A percentile compares a stretch with the other conserved stretches of the same genome.
phyloP scores from a whole-genome alignment of 2,888 invertebrate species.

The Volucella inflata region DNA sequence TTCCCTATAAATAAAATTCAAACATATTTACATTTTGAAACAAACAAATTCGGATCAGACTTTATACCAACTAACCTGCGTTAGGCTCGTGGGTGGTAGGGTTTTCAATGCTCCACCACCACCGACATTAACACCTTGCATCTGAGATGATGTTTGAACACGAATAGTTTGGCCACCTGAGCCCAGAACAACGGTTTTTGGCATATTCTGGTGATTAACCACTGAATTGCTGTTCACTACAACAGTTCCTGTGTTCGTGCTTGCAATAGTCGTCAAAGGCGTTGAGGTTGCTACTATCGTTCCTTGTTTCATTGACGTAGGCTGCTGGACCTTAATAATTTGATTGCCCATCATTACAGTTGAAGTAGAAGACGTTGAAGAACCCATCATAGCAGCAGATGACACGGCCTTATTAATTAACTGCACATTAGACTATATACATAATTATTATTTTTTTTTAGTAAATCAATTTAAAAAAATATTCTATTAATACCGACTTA shows the following conservation, averaged over 20 bases:
- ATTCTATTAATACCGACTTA: slow-evolving; percentile 67
- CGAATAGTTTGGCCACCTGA: slow-evolving; percentile 81
- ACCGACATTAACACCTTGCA: slow-evolving; percentile 55
- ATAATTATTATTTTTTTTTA: background rate
- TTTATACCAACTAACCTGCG: slow-evolving; percentile 46
- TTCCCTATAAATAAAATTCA: slow-evolving; percentile 69
- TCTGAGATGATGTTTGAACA: slow-evolving; percentile 77
- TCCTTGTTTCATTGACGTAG: slow-evolving; percentile 76
- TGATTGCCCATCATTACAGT: slow-evolving; percentile 84
- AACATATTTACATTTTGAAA: background rate
- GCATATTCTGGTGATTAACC: slow-evolving; percentile 62
- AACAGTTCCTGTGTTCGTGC: slow-evolving; percentile 76
- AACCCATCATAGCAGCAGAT: slow-evolving; percentile 55
- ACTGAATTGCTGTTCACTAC: slow-evolving; percentile 75
- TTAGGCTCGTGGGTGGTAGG: slow-evolving; percentile 48
- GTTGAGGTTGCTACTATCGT: slow-evolving; percentile 63
- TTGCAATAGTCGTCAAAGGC: slow-evolving; percentile 75
- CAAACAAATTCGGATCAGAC: too few relatives aligned
- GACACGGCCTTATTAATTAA: slow-evolving; percentile 73
- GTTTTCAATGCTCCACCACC: slow-evolving; percentile 46
- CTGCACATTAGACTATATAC: slow-evolving; percentile 76
- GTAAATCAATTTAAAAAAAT: background rate
- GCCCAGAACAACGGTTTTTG: slow-evolving; percentile 81
- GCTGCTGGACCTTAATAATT: slow-evolving; percentile 81
- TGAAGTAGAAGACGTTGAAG: slow-evolving; percentile 78